These are phyloP conservation scores for Cathartes aura DNA, from an alignment of 2,113 vertebrate species.

Conservation along the genomic window DNA sequence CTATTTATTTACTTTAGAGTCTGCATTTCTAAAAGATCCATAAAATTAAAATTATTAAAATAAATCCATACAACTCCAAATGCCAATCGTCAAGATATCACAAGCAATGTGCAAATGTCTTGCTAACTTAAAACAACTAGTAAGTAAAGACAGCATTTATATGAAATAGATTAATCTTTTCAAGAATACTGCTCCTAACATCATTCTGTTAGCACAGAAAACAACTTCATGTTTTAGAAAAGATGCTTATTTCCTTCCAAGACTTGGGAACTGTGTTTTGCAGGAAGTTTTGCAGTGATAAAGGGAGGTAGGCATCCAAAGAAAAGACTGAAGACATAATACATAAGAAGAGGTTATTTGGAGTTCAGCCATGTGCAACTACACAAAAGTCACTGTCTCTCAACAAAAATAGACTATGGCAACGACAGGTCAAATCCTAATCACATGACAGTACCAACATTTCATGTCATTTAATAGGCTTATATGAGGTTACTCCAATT, in stretches of 20 bases:
- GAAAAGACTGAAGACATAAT: neutral
- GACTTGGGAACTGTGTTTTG: neutral
- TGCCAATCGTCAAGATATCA: neutral
- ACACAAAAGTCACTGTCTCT: neutral
- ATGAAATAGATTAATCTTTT: neutral
- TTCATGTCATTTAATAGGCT: neutral
- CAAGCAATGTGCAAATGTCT: neutral
- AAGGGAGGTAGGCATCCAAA: neutral
- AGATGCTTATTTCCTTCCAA: neutral
- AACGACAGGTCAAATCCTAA: neutral
- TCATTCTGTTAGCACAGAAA: neutral
- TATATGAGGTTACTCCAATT: neutral
- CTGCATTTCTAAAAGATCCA: neutral
- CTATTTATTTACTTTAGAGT: neutral
- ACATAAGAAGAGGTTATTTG: neutral
- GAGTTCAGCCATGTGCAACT: neutral
- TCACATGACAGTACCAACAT: neutral
- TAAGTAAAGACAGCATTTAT: neutral
- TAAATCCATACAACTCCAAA: neutral
- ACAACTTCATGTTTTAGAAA: neutral
- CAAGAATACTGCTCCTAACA: neutral
- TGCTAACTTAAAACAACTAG: neutral
- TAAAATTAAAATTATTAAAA: neutral
- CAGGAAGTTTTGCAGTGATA: neutral
- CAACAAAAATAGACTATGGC: neutral